A percentile compares a stretch with the other conserved stretches of the same genome.
Conservation (phyloP, 2,888 invertebrate genomes). For the Ormyrus pomaceus region DNA sequence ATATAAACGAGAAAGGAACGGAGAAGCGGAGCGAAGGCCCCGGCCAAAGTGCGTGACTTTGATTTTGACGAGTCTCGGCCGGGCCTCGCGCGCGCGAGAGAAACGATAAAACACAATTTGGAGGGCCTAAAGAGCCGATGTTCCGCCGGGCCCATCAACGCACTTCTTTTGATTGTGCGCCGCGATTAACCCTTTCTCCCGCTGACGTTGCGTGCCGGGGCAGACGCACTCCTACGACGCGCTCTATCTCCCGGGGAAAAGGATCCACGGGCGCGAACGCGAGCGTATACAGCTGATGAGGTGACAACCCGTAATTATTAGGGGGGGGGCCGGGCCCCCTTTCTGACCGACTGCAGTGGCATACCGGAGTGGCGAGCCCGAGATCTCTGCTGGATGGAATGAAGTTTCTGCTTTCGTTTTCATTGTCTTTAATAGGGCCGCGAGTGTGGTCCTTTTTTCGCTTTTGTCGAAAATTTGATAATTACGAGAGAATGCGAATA, state of each 20-base stretch:
- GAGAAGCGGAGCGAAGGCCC: background rate
- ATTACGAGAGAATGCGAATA: no score
- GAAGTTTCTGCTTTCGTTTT: no score
- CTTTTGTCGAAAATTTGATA: no score
- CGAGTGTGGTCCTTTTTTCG: no score
- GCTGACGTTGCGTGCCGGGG: conserved; percentile 6
- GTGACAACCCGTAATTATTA: conserved; percentile 76
- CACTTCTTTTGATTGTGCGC: conserved; percentile 61
- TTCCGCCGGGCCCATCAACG: conserved; percentile 36
- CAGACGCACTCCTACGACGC: conserved; percentile 34
- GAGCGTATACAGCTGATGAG: conserved; percentile 70
- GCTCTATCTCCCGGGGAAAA: no score
- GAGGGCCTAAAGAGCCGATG: conserved; percentile 67
- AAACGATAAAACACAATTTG: conserved; percentile 75
- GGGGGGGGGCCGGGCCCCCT: conserved; percentile 72
- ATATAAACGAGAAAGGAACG: conserved; percentile 50
- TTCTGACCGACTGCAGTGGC: conserved; percentile 73
- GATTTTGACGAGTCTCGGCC: conserved; percentile 53
- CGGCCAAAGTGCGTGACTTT: conserved; percentile 47
- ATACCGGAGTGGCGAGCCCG: conserved; percentile 61
- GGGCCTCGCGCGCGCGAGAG: conserved; percentile 23
- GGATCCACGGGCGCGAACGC: no score
- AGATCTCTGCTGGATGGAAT: no score
- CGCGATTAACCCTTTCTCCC: conserved; percentile 64
- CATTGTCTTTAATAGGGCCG: no score